Evolutionary conservation across 2,113 vertebrate species (phyloP).

Genomic region (Coptodon rendalli): DNA sequence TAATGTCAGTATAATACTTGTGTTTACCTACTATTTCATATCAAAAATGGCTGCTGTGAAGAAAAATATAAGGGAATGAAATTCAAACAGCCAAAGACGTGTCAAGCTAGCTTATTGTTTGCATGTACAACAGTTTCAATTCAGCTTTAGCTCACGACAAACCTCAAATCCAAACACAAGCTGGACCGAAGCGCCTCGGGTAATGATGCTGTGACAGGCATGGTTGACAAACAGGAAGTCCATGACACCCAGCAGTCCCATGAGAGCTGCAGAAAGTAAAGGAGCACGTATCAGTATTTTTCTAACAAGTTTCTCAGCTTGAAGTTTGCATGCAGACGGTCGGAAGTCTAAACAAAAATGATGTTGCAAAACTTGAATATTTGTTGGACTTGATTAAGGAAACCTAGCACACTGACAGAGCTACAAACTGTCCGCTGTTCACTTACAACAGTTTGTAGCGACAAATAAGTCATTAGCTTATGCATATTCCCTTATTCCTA

Average conservation of each 20-base stretch:
- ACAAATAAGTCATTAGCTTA: not conserved
- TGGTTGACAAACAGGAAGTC: slow-evolving; percentile 92
- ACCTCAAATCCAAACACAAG: slow-evolving; percentile 97
- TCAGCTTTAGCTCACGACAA: not conserved
- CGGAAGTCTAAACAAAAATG: not conserved
- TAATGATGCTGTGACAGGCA: slow-evolving; percentile 93
- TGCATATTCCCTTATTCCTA: not conserved
- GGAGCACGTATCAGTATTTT: not conserved
- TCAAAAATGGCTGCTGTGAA: not conserved
- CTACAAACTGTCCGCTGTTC: not conserved
- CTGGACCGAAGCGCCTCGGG: slow-evolving; percentile 91
- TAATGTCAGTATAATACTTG: not conserved
- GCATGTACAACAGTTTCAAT: not conserved
- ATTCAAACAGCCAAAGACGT: not conserved
- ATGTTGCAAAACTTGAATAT: not conserved
- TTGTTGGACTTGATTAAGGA: not conserved
- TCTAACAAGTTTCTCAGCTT: not conserved
- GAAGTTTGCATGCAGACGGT: not conserved
- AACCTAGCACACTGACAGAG: not conserved
- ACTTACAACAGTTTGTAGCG: not conserved
- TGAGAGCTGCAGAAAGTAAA: slow-evolving; percentile 74
- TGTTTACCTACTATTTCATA: not conserved
- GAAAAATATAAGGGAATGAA: not conserved
- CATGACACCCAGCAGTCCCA: slow-evolving; percentile 81
- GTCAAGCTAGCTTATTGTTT: not conserved